phyloP scores from a whole-genome alignment of 2,797 vertebrate genomes.

The Eidolon dupreanum region DNA sequence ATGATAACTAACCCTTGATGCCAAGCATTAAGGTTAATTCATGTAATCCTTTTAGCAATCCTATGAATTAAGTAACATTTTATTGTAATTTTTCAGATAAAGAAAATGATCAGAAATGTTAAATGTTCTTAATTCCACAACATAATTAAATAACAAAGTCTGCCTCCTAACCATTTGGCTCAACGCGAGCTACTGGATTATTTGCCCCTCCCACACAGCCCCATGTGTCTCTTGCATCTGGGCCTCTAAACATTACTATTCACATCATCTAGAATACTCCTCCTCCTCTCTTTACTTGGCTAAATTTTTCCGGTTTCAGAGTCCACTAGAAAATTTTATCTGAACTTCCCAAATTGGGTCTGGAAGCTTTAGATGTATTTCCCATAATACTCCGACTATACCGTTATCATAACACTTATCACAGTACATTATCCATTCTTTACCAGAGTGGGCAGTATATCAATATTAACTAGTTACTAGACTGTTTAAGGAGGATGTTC shows the following conservation, averaged over 20 bases:
- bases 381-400: neutral
- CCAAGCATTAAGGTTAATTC: neutral
- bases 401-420: neutral
- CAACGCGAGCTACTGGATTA: neutral
- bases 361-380: neutral
- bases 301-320: neutral
- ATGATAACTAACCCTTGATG: neutral
- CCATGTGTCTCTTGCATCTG: neutral
- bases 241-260: neutral
- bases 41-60: neutral
- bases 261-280: neutral
- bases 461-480: neutral
- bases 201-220: neutral
- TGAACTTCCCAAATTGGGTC: neutral
- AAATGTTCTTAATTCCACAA: neutral
- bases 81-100: neutral
- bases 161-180: neutral
- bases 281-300: neutral
- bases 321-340: neutral
- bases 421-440: neutral
- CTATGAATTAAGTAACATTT: neutral
- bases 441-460: neutral
- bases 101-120: neutral
- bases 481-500: neutral
- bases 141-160: neutral